Evolutionary conservation across 1,140 invertebrate species (phyloP).

Genomic region (Stegodyphus mimosarum): DNA sequence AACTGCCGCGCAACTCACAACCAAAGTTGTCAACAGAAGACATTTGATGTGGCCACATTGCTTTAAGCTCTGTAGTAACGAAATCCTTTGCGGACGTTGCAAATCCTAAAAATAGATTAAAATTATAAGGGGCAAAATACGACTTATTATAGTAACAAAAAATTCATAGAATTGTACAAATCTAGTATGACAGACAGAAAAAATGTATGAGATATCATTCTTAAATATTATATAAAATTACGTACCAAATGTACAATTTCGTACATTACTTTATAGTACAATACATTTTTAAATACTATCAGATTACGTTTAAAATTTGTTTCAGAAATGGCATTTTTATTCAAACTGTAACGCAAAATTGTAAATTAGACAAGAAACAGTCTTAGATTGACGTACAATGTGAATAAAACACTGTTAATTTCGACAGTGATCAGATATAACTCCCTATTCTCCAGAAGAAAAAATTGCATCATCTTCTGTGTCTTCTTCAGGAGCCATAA

Average conservation of each 20-base stretch:
- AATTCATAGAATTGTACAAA: neutral
- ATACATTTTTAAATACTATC: too few relatives aligned
- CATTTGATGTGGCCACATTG: conserved; percentile 84
- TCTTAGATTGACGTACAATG: too few relatives aligned
- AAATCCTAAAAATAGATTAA: neutral
- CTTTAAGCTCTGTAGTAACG: conserved; percentile 72
- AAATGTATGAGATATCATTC: neutral
- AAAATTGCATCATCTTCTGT: too few relatives aligned
- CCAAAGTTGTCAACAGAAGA: conserved; percentile 80
- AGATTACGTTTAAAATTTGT: too few relatives aligned
- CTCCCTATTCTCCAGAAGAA: too few relatives aligned
- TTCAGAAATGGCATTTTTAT: too few relatives aligned
- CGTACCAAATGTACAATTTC: neutral
- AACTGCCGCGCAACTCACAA: conserved; percentile 79
- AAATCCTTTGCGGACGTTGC: conserved; percentile 75
- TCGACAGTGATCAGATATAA: too few relatives aligned
- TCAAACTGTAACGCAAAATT: too few relatives aligned
- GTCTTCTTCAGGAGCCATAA: too few relatives aligned
- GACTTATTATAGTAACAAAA: neutral
- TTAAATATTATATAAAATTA: neutral
- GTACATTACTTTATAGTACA: too few relatives aligned
- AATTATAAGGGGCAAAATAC: neutral
- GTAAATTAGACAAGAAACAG: too few relatives aligned
- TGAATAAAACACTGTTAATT: too few relatives aligned
- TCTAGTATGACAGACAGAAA: neutral